Base-by-base conservation (phyloP, 2,113 vertebrate species). In the Leptosomus discolor region DNA sequence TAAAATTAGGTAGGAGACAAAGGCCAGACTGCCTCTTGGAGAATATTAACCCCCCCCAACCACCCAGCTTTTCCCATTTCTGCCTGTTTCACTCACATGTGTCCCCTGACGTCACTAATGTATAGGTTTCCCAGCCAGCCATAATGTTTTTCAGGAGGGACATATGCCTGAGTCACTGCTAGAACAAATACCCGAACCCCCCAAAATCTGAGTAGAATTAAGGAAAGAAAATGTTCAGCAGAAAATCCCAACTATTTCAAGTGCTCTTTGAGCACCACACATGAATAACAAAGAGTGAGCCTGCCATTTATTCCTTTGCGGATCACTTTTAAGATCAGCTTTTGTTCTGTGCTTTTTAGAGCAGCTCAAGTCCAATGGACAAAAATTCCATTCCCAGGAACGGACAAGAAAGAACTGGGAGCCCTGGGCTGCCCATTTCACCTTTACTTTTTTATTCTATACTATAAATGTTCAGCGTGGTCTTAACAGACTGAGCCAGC, bases 251-350 rank as follows among this genome's bases (percentile, higher is more conserved):
- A 94, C 65, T 84, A 95, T 83, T 95, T 97, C 96, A 94, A 97
- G 97, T 96, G 94, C 77, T 95, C 86, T 97, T 96, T 96, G 89
- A 97, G 91, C 65, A 58, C 95, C 91, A 83, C 37, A 90, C 96
- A 96, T 96, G 95, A 95, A 95, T 96, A 94, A 96, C 96, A 96
- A 97, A 96, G 96, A 95, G 65, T 7, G 56, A 90, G 96, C 81
- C 94, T 96, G 96, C 96, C 96, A 96, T 95, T 93, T 96, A 96
- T 91, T 94, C 92, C 86, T 96, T 84, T 92, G 85, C 71, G 6
- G 95, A 92, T 96, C 97, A 97, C 97, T 95, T 97, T 96, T 96
- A 96, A 97, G 97, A 96, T 92, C 89, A 94, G 94, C 94, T 96
- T 96, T 97, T 97, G 92, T 97, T 94, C 91, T 68, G 34, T 13